A percentile compares a stretch with the other conserved stretches of the same genome.
phyloP scores from a whole-genome alignment of 2,797 vertebrate genomes.

The Sitta carolinensis region DNA sequence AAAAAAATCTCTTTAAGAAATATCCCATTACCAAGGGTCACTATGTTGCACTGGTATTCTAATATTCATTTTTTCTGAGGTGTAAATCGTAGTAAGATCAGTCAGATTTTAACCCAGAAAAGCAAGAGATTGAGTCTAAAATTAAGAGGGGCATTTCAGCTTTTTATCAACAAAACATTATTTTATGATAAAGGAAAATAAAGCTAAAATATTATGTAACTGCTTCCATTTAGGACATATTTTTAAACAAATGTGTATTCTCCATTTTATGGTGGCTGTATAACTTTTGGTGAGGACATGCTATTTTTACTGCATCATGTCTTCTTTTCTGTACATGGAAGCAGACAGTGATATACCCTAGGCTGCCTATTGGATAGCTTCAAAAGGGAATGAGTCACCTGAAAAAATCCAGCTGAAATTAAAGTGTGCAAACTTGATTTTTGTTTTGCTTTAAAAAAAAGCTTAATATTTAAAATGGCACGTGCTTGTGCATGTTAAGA shows the following conservation, averaged over 20 bases:
- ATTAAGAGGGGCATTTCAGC: background rate
- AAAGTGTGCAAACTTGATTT: background rate
- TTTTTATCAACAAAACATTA: background rate
- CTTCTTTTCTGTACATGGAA: background rate
- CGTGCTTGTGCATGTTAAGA: background rate
- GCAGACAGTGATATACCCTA: background rate
- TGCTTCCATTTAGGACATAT: background rate
- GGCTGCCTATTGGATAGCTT: background rate
- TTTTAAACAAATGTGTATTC: background rate
- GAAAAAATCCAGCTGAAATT: background rate
- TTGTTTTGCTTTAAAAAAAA: background rate
- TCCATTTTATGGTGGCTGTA: background rate
- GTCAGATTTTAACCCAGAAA: background rate
- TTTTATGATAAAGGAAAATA: background rate
- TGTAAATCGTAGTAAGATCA: background rate
- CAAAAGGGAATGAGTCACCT: slow-evolving; percentile 9
- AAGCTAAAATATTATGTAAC: background rate
- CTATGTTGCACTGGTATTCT: background rate
- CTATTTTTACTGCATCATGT: background rate
- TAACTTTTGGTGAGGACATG: background rate
- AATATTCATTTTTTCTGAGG: background rate
- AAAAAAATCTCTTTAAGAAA: background rate
- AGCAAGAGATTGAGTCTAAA: background rate
- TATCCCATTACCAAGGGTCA: background rate
- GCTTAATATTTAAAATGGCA: background rate